Percentiles rank a stretch among this genome's conserved stretches.
phyloP scores from a whole-genome alignment of 2,113 vertebrate genomes.

The Typhlomys cinereus region DNA sequence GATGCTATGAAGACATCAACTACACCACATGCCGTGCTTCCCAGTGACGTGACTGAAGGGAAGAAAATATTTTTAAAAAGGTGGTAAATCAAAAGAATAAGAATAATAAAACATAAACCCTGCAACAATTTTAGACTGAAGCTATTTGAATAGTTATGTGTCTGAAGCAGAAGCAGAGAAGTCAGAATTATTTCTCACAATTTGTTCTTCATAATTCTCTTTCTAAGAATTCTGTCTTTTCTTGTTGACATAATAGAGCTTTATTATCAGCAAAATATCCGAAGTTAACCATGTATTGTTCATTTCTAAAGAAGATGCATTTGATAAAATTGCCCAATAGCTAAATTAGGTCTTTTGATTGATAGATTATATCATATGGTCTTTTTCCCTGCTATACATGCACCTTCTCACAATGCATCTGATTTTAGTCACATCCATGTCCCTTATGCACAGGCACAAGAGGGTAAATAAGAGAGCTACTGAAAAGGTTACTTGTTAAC shows the following conservation, averaged over 20 bases:
- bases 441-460: too few species aligned
- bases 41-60: too few species aligned
- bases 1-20: not conserved
- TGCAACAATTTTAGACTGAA: not conserved
- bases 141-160: not conserved
- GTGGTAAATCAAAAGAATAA: too few species aligned
- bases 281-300: not conserved
- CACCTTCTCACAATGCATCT: too few species aligned
- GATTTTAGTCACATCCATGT: too few species aligned
- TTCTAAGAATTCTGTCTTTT: not conserved
- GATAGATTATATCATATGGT: too few species aligned
- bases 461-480: too few species aligned
- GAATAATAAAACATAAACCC: not conserved
- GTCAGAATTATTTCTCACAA: not conserved
- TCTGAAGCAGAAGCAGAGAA: conserved; percentile 35
- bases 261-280: not conserved
- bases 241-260: not conserved
- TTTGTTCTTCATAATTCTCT: not conserved
- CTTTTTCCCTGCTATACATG: too few species aligned
- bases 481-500: too few species aligned
- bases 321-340: not conserved
- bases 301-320: not conserved
- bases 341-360: too few species aligned
- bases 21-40: not conserved
- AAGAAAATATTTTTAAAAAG: too few species aligned